phyloP scores from a whole-genome alignment of 1,140 invertebrate genomes.

The Cyclargus thomasi region DNA sequence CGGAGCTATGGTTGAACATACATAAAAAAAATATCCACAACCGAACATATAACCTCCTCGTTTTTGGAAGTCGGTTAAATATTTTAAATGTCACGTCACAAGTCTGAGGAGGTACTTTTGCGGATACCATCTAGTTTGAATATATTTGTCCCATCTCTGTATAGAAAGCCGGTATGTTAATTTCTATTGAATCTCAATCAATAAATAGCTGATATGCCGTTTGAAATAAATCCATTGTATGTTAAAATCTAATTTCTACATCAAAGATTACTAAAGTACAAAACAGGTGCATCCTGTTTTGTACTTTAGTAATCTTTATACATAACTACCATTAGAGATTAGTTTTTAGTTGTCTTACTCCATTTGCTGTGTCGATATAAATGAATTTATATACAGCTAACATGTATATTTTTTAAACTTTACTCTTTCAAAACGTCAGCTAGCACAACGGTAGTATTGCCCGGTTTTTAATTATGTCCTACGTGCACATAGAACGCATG shows the following conservation, averaged over 20 bases:
- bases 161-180: neutral
- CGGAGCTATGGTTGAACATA: too few relatives aligned
- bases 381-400: too few relatives aligned
- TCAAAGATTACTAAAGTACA: neutral
- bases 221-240: constrained; percentile 13
- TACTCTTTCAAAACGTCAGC: neutral
- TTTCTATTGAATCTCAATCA: neutral
- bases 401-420: neutral
- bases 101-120: too few relatives aligned
- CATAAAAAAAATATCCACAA: too few relatives aligned
- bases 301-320: neutral
- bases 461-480: neutral
- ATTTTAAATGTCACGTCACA: too few relatives aligned
- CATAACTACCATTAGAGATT: too few relatives aligned
- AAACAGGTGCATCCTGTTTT: neutral
- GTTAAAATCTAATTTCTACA: constrained; percentile 5
- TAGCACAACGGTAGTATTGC: too few relatives aligned
- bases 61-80: too few relatives aligned
- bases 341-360: too few relatives aligned
- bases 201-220: neutral
- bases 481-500: neutral
- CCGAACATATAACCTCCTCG: too few relatives aligned
- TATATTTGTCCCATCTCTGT: neutral
- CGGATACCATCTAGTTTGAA: too few relatives aligned
- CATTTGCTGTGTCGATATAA: too few relatives aligned